A percentile compares a stretch with the other conserved stretches of the same genome.
phyloP scores from a whole-genome alignment of 2,113 vertebrate species.

The Phalacrocorax brasilianus region DNA sequence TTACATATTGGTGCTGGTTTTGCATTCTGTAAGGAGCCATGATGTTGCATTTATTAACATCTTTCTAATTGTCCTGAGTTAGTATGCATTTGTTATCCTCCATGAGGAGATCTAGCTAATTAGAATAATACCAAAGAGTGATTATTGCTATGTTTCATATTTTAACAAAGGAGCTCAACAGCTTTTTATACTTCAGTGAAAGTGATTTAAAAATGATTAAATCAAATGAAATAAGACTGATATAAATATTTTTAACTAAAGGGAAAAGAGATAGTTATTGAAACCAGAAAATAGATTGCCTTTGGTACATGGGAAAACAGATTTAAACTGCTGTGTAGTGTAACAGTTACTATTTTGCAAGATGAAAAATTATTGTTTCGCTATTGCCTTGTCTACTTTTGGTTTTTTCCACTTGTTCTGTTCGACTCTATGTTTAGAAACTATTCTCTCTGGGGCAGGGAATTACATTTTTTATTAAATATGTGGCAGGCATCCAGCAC shows the following conservation, averaged over 20 bases:
- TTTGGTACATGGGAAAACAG: slow-evolving; percentile 27
- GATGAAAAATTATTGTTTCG: slow-evolving; percentile 54
- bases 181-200: slow-evolving; percentile 12
- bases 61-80: slow-evolving; percentile 38
- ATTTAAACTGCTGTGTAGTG: slow-evolving; percentile 33
- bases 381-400: slow-evolving; percentile 1
- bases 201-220: slow-evolving; percentile 46
- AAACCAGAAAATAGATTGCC: slow-evolving; percentile 14
- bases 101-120: slow-evolving; percentile 23
- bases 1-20: background rate
- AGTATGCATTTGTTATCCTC: slow-evolving; percentile 29
- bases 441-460: background rate
- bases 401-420: slow-evolving; percentile 6
- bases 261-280: background rate
- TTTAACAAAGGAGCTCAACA: slow-evolving; percentile 22
- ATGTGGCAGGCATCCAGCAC: background rate
- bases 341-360: slow-evolving; percentile 38
- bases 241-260: slow-evolving; percentile 24
- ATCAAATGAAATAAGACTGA: slow-evolving; percentile 17
- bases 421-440: slow-evolving; percentile 24
- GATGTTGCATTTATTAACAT: slow-evolving; percentile 15
- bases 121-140: slow-evolving; percentile 34
- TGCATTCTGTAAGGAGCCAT: slow-evolving; percentile 12
- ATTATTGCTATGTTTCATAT: slow-evolving; percentile 49
- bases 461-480: slow-evolving; percentile 41